Percentiles rank a stretch among this genome's conserved stretches.
phyloP scores from a whole-genome alignment of 2,797 vertebrate species.

The Pangasius krempfi region DNA sequence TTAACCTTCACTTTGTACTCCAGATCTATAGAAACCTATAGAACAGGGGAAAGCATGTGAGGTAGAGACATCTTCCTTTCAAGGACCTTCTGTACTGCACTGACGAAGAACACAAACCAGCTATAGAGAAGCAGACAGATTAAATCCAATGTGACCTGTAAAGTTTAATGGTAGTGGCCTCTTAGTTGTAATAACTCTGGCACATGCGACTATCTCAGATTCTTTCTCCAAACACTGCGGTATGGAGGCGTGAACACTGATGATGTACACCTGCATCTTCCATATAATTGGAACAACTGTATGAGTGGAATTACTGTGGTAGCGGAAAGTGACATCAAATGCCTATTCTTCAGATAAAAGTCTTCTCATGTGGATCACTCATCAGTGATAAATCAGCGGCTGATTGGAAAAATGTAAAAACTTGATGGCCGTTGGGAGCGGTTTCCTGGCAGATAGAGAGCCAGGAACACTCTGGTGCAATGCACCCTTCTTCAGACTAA shows the following conservation, averaged over 20 bases:
- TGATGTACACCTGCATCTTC: slow-evolving; percentile 6
- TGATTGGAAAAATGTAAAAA: slow-evolving; percentile 35
- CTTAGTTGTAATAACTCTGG: not conserved
- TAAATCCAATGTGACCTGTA: not conserved
- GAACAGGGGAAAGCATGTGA: not conserved
- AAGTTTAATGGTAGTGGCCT: not conserved
- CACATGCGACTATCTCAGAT: not conserved
- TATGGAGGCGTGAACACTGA: not conserved
- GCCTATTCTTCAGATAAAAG: slow-evolving; percentile 24
- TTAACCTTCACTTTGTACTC: not conserved
- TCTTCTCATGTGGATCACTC: slow-evolving; percentile 21
- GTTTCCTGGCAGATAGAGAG: slow-evolving; percentile 34
- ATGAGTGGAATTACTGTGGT: not conserved
- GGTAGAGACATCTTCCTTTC: not conserved
- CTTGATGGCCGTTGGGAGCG: slow-evolving; percentile 28
- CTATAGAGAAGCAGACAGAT: not conserved
- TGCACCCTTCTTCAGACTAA: not conserved
- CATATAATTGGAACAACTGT: not conserved
- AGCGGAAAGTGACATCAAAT: not conserved
- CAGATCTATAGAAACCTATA: slow-evolving; percentile 3
- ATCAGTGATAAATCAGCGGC: slow-evolving; percentile 19
- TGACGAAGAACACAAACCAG: slow-evolving; percentile 15
- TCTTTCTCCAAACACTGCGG: not conserved
- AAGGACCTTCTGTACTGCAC: not conserved
- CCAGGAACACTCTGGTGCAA: not conserved